These are phyloP conservation scores for Platorchestia sp. DNA, from an alignment of 1,140 invertebrate species.

Conservation along the genomic window DNA sequence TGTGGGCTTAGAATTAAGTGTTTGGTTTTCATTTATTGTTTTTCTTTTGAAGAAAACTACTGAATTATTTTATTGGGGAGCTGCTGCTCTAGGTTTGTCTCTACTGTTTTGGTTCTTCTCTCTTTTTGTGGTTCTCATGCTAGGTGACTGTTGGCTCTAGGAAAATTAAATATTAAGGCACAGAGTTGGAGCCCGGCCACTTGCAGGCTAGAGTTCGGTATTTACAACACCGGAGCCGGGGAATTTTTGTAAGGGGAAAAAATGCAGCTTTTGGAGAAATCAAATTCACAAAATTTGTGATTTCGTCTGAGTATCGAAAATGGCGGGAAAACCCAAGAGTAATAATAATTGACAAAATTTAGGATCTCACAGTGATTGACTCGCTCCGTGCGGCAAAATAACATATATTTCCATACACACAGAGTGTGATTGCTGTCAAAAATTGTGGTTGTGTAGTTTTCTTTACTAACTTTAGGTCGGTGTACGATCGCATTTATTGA, in stretches of 20 bases:
- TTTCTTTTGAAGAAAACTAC: not conserved
- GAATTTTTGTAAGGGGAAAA: too few species aligned
- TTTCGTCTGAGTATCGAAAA: too few species aligned
- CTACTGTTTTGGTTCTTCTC: not conserved
- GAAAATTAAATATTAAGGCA: not conserved
- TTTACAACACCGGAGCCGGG: too few species aligned
- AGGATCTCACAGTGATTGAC: too few species aligned
- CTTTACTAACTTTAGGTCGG: not conserved
- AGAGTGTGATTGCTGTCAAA: not conserved
- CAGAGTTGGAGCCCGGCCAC: not conserved
- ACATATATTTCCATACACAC: too few species aligned
- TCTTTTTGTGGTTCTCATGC: not conserved
- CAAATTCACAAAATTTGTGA: not conserved
- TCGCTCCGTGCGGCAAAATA: too few species aligned
- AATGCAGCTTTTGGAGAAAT: not conserved
- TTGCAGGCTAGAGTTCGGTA: not conserved
- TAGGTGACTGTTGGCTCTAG: not conserved
- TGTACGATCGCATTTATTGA: not conserved
- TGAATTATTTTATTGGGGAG: not conserved
- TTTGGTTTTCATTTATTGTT: not conserved
- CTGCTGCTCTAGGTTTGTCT: not conserved
- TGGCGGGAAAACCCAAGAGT: too few species aligned
- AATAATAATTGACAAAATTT: too few species aligned
- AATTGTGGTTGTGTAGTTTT: not conserved
- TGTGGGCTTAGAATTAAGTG: not conserved